Base-by-base conservation (phyloP, 1,140 invertebrate species). In the Araneus ventricosus region DNA sequence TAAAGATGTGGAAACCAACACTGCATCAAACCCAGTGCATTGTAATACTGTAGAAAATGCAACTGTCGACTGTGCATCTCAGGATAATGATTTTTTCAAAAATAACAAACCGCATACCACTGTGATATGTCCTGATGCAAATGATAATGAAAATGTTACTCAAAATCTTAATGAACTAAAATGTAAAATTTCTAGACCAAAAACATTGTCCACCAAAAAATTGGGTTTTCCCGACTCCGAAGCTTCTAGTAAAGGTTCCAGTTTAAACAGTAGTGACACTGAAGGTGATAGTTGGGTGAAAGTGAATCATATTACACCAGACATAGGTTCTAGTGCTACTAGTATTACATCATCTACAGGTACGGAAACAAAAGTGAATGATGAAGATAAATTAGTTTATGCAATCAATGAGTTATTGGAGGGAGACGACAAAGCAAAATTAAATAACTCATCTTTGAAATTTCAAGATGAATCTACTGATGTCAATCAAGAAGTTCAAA, bases 221-320 rank as follows among this genome's bases (percentile, higher is more conserved):
- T 61, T 85, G 8, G 88, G 88, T 6, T 90, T 90, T 90, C 79
- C 45, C 24, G 90, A 92, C 34, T 85, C 90, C 22, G 90, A 92
- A 92, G 45, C 63, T n/a, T 87, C 91, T 79, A 93, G 91, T 41
- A 93, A 88, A 93, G 67, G 67, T 34, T 88, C 86, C 30, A 93
- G 92, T 57, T 70, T 82, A 45, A 93, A 89, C 24, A 93, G 92
- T 37, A 88, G 70, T 52, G 92, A 93, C n/a, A 93, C 92, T 17
- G 92, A 93, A 84, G 86, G 67, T 59, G 92, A 93, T 37, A 93
- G 92, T 67, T 93, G 92, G 92, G 87, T 93, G 22, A 93, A 93
- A 84, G 92, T 93, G 17, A 93, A 93, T 52, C 86, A 93, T 37
- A 41, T 93, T 30, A 93, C 92, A n/a, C 86, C 92, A 41, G 92